Evolutionary conservation across 1,140 invertebrate species (phyloP), one percentile per base, ranked within the genome.

Genomic region (Ips typographus): DNA sequence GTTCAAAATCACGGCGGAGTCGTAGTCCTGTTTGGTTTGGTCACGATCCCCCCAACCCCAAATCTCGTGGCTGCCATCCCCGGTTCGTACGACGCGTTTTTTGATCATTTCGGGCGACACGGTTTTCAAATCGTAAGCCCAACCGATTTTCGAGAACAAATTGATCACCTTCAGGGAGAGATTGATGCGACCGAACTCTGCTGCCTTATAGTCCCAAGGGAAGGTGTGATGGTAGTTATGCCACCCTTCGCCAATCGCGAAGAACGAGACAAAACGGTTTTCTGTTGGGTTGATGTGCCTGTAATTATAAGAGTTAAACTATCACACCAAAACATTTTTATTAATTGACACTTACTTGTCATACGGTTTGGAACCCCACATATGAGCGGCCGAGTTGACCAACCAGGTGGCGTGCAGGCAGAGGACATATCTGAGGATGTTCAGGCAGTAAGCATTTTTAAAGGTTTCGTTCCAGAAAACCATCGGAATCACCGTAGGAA

Each of bases 161-260:
- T 97, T 93, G 72, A 98, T 94, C 78, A 96, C 94, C 1, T 84
- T 83, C 0, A 90, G 93, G 0, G 94, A 95, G 53, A 91, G 83
- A 77, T 98, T 98, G 7, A 90, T 80, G 75, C 88, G 87, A 42
- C 94, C 92, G 0, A 94, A 83, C 77, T 94, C 93, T 2, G 91
- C 86, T 2, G 93, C 90, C 78, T 94, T 92, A 84, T 96, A 96
- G 78, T 98, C 96, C 88, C 93, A 94, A 0, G 96, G 96, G 83
- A 98, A 98, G 0, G 92, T 91, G 82, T 98, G 95, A 79, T 98
- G 96, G 81, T 96, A 98, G 81, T 98, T 98, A 79, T 98, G 95
- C 89, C 93, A 96, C 1, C 94, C 94, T 82, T 95, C 93, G 0
- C 93, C 93, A 5, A 92, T 81, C 1, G 91, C 89, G 55, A 90